Conservation (phyloP, 64 coral and sea anemone genomes). For the Montipora efflorescens region DNA sequence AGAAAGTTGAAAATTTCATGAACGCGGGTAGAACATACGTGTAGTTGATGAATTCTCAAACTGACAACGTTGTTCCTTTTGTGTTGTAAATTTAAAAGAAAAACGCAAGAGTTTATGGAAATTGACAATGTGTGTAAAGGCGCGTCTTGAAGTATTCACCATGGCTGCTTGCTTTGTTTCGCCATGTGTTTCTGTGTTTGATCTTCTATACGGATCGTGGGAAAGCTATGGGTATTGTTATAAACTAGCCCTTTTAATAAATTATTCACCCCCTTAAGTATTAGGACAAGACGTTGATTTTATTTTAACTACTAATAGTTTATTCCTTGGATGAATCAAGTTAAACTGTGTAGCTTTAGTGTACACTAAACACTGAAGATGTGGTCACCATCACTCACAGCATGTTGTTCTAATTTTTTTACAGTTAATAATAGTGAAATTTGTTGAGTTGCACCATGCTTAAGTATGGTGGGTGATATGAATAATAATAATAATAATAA, state of each 20-base stretch:
- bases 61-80: background rate
- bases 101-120: background rate
- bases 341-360: no score
- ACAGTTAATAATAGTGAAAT: no score
- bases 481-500: no score
- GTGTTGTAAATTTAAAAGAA: background rate
- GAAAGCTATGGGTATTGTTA: constrained; percentile 2
- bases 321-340: no score
- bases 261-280: background rate
- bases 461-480: no score
- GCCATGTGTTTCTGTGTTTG: constrained; percentile 49
- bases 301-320: no score
- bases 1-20: background rate
- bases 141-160: constrained; percentile 28
- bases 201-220: constrained; percentile 27
- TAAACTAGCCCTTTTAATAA: background rate
- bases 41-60: background rate
- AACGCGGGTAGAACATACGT: background rate
- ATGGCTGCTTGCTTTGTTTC: constrained; percentile 39
- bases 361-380: no score
- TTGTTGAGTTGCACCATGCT: no score
- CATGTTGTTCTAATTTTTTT: no score
- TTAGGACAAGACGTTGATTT: background rate
- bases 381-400: no score
- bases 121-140: background rate